These are phyloP conservation scores for Chloromyia formosa DNA, from an alignment of 2,888 invertebrate genomes.

Conservation along the genomic window DNA sequence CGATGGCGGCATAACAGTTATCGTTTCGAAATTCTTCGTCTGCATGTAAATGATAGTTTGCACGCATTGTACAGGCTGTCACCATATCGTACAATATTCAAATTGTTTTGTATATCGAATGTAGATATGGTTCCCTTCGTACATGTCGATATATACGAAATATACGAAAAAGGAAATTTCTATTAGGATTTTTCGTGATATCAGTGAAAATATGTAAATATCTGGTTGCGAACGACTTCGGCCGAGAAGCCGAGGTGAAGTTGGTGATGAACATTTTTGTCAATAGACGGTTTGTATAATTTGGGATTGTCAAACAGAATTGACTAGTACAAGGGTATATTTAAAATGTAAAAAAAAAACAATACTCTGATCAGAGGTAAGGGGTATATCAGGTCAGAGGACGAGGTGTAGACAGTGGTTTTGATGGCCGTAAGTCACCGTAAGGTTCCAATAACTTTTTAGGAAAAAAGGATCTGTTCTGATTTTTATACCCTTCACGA, in stretches of 20 bases:
- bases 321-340: no score
- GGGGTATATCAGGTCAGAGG: no score
- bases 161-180: background rate
- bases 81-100: constrained; percentile 53
- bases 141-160: background rate
- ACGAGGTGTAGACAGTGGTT: no score
- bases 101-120: constrained; percentile 31
- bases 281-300: constrained; percentile 31
- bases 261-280: constrained; percentile 21
- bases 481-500: no score
- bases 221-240: no score
- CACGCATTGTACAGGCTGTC: constrained; percentile 64
- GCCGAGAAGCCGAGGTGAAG: background rate
- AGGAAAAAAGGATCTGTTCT: no score
- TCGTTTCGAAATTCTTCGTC: constrained; percentile 23
- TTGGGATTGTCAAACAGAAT: no score
- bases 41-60: constrained; percentile 52
- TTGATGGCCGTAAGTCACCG: no score
- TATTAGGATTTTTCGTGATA: background rate
- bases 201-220: background rate
- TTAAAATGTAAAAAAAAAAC: no score
- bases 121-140: background rate
- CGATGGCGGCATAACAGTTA: constrained; percentile 21
- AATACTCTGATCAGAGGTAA: no score
- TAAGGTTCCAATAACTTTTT: no score